Evolutionary conservation across 2,888 invertebrate species (phyloP).

Genomic region (Noctua janthina): DNA sequence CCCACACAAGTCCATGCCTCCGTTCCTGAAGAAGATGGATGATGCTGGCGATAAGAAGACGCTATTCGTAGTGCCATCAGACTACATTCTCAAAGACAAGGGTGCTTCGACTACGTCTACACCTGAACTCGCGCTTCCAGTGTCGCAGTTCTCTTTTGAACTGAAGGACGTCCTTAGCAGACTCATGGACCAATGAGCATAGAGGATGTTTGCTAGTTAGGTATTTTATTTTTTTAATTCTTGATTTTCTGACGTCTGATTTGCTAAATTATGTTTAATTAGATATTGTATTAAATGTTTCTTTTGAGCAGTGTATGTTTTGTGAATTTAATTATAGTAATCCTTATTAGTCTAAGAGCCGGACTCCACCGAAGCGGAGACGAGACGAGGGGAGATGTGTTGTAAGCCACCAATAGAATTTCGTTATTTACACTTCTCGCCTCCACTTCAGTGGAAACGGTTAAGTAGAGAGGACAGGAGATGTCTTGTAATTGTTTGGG

Average conservation of each 20-base stretch:
- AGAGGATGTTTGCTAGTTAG: not conserved
- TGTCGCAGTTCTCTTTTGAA: conserved; percentile 84
- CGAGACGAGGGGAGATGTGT: no score
- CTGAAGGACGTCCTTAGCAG: conserved; percentile 84
- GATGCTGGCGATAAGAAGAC: conserved; percentile 77
- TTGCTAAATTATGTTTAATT: conserved; percentile 21
- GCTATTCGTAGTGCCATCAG: conserved; percentile 84
- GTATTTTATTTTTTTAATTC: conserved; percentile 8
- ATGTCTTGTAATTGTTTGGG: no score
- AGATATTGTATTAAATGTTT: conserved; percentile 27
- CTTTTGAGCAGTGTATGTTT: not conserved
- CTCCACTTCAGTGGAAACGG: no score
- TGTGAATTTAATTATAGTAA: not conserved
- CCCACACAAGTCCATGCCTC: conserved; percentile 82
- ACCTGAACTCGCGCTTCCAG: conserved; percentile 82
- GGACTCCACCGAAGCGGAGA: no score
- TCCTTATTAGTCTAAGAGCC: not conserved
- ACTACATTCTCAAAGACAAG: conserved; percentile 78
- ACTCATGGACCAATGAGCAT: conserved; percentile 79
- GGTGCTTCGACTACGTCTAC: conserved; percentile 62
- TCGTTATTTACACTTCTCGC: no score
- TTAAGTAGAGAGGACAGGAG: no score
- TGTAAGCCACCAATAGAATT: no score
- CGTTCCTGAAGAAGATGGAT: conserved; percentile 73
- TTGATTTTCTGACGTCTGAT: conserved; percentile 17